Conservation (phyloP, 64 coral and sea anemone species). For the Exaiptasia diaphana region DNA sequence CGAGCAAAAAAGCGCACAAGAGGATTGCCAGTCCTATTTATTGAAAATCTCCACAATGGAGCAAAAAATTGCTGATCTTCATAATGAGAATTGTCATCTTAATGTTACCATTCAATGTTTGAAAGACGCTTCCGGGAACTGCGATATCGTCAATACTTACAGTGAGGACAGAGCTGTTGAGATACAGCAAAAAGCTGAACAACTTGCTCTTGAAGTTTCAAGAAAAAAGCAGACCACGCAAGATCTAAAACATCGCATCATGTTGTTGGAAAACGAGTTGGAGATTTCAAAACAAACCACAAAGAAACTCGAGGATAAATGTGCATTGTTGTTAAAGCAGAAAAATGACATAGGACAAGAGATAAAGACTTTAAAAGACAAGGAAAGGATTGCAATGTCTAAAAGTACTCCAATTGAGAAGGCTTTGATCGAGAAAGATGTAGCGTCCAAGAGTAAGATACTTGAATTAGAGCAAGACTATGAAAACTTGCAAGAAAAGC, state of each 20-base stretch:
- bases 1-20: conserved; percentile 36
- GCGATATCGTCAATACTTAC: too few species aligned
- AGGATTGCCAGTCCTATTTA: background rate
- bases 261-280: conserved; percentile 32
- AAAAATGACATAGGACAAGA: conserved; percentile 22
- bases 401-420: conserved; percentile 20
- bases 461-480: conserved; percentile 47
- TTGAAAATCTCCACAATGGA: conserved; percentile 24
- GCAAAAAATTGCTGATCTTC: conserved; percentile 28
- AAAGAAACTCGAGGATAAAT: conserved; percentile 15
- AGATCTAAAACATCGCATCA: too few species aligned
- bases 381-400: conserved; percentile 4
- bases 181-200: too few species aligned
- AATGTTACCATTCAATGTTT: too few species aligned
- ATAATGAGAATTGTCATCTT: too few species aligned
- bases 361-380: background rate
- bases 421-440: conserved; percentile 22
- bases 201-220: too few species aligned
- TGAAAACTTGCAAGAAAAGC: conserved; percentile 19
- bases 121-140: too few species aligned
- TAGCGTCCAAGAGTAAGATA: conserved; percentile 21
- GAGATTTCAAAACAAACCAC: conserved; percentile 4
- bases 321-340: background rate
- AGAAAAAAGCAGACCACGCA: too few species aligned
- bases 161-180: too few species aligned